These are phyloP conservation scores for Muscidifurax raptorellus DNA, from an alignment of 1,140 invertebrate species.

Conservation along the genomic window DNA sequence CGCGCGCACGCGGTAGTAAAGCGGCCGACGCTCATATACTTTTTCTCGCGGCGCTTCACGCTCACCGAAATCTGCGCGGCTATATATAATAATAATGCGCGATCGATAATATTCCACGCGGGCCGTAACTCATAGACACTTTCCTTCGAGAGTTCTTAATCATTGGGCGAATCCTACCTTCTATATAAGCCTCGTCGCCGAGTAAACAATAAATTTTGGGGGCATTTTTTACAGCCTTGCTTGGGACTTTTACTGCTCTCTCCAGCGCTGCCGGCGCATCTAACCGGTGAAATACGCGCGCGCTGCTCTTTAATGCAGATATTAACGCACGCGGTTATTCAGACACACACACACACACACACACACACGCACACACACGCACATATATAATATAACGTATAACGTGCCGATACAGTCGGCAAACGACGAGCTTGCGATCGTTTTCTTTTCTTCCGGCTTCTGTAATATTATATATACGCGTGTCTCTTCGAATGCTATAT, in stretches of 20 bases:
- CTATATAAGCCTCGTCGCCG: slow-evolving; percentile 1
- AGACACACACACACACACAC: neutral
- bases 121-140: slow-evolving; percentile 1
- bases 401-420: too few species aligned
- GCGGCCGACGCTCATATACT: neutral
- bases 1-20: neutral
- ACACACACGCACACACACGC: too few species aligned
- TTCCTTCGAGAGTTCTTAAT: slow-evolving; percentile 2
- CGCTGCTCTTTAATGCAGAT: slow-evolving; percentile 20
- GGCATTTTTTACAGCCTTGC: neutral
- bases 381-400: too few species aligned
- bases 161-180: neutral
- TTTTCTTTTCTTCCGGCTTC: too few species aligned
- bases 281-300: slow-evolving; percentile 10
- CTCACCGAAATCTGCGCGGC: neutral
- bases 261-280: neutral
- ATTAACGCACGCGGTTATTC: slow-evolving; percentile 1
- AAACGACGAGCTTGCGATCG: neutral
- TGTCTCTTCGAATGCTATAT: too few species aligned
- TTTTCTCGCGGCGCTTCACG: neutral
- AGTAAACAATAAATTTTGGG: slow-evolving; percentile 39
- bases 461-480: too few species aligned
- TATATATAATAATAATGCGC: neutral
- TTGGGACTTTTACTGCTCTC: slow-evolving; percentile 16
- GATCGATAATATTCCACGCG: neutral